Conservation (phyloP, 2,797 vertebrate species). For the Somateria mollissima region DNA sequence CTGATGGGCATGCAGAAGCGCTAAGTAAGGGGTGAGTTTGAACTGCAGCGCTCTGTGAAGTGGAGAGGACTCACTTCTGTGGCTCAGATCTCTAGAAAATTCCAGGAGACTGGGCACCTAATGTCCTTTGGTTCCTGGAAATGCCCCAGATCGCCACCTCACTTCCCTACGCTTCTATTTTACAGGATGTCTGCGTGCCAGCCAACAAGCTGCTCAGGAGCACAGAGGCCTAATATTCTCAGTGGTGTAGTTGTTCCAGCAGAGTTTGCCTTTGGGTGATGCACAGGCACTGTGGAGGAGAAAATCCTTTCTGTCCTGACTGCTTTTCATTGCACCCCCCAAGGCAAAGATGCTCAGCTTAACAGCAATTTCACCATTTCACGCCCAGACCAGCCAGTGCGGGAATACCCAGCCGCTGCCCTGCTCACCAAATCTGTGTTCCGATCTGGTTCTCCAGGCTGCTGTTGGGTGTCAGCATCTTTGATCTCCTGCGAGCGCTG, state of each 20-base stretch:
- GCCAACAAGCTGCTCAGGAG: neutral
- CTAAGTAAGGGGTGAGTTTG: neutral
- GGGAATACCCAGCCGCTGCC: neutral
- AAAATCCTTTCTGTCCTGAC: neutral
- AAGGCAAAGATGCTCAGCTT: neutral
- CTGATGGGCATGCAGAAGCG: neutral
- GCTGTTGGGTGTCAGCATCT: slow-evolving; percentile 89
- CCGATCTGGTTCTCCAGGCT: slow-evolving; percentile 85
- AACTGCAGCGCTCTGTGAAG: neutral
- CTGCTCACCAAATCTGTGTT: slow-evolving; percentile 88
- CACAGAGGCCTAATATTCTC: neutral
- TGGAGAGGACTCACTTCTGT: neutral
- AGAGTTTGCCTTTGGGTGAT: neutral
- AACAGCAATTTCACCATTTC: neutral
- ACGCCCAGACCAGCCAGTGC: rapidly evolving
- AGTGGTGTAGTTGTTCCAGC: neutral
- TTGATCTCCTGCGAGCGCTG: slow-evolving; percentile 84
- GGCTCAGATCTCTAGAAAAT: neutral
- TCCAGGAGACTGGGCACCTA: neutral
- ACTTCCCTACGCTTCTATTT: neutral
- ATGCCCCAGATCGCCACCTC: neutral
- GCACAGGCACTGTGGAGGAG: neutral
- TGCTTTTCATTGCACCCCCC: neutral
- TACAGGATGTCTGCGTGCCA: neutral
- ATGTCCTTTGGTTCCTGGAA: neutral